A percentile compares a stretch with the other conserved stretches of the same genome.
Evolutionary conservation across 53 echinoderm and acorn worm species (phyloP).

Genomic region (Glandiceps talaboti): DNA sequence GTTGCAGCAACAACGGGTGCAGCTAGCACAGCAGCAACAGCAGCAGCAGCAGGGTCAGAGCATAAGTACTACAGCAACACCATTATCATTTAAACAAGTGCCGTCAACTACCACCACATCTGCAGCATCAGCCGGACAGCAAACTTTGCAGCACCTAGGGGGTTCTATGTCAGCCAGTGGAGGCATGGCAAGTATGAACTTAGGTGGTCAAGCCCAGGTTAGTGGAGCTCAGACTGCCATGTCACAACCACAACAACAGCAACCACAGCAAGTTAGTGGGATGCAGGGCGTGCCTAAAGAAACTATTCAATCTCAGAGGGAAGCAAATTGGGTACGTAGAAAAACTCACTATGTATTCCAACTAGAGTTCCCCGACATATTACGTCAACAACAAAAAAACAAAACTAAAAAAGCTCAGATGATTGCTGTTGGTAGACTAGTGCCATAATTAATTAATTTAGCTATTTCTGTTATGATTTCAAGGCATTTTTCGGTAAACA

Average conservation of each 20-base stretch:
- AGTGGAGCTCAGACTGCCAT: background rate
- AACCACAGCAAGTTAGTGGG: conserved; percentile 11
- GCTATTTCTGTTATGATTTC: too few species aligned
- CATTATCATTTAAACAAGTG: background rate
- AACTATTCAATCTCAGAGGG: conserved; percentile 13
- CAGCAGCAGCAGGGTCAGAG: conserved; percentile 11
- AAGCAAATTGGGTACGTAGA: conserved; percentile 4
- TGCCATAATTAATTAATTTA: too few species aligned
- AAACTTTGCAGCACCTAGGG: background rate
- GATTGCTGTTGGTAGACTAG: too few species aligned
- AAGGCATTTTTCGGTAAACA: too few species aligned
- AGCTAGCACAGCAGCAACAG: conserved; percentile 5
- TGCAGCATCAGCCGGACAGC: background rate
- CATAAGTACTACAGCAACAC: background rate
- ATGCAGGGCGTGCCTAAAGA: conserved; percentile 2
- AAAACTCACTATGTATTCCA: too few species aligned
- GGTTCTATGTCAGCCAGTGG: too few species aligned
- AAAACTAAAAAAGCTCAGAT: too few species aligned
- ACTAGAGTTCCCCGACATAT: conserved; percentile 51
- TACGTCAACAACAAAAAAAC: conserved; percentile 44
- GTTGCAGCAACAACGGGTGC: background rate
- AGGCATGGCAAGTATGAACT: background rate
- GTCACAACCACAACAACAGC: conserved; percentile 7
- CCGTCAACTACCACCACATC: background rate
- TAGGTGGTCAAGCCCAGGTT: background rate